Conservation (phyloP, 2,113 vertebrate genomes). For the Tichodroma muraria region DNA sequence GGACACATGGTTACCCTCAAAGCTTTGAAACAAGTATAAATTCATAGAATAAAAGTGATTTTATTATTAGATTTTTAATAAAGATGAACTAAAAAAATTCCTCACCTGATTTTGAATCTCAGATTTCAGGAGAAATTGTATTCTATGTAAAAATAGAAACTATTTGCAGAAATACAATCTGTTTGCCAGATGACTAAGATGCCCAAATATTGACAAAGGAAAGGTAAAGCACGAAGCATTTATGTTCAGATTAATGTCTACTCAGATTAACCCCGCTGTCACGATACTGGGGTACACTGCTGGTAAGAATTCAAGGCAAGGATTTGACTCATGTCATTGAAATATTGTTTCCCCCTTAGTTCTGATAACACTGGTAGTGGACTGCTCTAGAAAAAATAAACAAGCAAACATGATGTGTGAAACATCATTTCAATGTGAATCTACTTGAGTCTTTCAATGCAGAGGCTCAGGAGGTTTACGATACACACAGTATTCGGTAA, state of each 20-base stretch:
- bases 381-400: slow-evolving; percentile 22
- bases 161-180: neutral
- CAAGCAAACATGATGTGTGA: slow-evolving; percentile 28
- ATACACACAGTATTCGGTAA: slow-evolving; percentile 82
- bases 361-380: neutral
- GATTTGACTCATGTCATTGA: neutral
- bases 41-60: neutral
- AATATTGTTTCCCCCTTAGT: neutral
- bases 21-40: neutral
- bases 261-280: neutral
- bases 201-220: neutral
- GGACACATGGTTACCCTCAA: neutral
- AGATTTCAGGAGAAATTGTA: neutral
- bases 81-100: neutral
- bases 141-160: neutral
- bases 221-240: neutral
- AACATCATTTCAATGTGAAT: slow-evolving; percentile 42
- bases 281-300: neutral
- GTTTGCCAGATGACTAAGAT: neutral
- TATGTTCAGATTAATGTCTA: neutral
- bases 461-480: slow-evolving; percentile 58
- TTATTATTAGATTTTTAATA: neutral
- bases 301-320: neutral
- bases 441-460: slow-evolving; percentile 50
- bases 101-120: neutral